Conservation (phyloP, 2,888 invertebrate species). For the Salticus scenicus region DNA sequence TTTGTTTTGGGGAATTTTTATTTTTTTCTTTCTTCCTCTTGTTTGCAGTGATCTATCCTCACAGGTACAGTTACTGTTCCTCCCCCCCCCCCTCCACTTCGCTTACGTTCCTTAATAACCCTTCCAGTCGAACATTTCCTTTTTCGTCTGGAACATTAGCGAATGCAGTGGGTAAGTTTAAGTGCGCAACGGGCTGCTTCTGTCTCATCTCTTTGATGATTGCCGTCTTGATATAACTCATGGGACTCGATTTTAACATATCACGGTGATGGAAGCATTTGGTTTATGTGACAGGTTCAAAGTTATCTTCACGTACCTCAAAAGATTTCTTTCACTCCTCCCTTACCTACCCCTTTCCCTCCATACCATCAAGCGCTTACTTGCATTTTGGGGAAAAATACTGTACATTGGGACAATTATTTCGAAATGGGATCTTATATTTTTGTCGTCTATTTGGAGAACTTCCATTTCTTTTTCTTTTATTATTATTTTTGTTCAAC, state of each 20-base stretch:
- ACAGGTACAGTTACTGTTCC: slow-evolving; percentile 26
- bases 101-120: slow-evolving; percentile 56
- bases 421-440: slow-evolving; percentile 14
- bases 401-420: slow-evolving; percentile 50
- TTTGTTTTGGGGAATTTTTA: background rate
- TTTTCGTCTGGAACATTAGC: slow-evolving; percentile 37
- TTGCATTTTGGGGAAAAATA: slow-evolving; percentile 22
- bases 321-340: background rate
- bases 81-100: slow-evolving; percentile 34
- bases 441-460: background rate
- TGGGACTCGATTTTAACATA: slow-evolving; percentile 55
- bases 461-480: background rate
- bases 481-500: background rate
- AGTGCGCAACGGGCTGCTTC: slow-evolving; percentile 42
- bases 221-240: slow-evolving; percentile 43
- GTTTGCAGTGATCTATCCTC: background rate
- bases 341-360: slow-evolving; percentile 11
- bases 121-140: background rate
- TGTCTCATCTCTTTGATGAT: slow-evolving; percentile 53
- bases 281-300: slow-evolving; percentile 19
- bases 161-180: slow-evolving; percentile 46
- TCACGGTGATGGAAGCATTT: slow-evolving; percentile 21
- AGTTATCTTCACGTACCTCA: background rate
- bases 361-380: too few species aligned
- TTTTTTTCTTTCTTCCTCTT: background rate